Percentiles rank a stretch among this genome's conserved stretches.
Conservation (phyloP, 2,113 vertebrate genomes). For the Nesospiza acunhae region DNA sequence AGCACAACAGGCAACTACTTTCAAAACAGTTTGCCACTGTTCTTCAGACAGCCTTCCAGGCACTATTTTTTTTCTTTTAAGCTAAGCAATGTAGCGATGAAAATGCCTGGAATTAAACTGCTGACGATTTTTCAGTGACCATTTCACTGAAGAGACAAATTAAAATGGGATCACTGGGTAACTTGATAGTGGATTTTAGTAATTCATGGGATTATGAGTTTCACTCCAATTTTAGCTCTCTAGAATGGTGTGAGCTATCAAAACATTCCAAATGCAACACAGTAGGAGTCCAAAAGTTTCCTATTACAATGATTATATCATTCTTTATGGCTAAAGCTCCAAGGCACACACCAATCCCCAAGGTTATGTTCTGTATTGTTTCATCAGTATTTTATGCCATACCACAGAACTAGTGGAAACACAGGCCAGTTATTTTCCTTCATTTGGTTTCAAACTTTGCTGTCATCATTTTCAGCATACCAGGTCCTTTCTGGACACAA, state of each 20-base stretch:
- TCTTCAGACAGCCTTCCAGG: neutral
- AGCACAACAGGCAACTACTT: neutral
- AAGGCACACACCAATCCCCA: neutral
- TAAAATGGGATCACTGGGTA: neutral
- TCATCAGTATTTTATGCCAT: neutral
- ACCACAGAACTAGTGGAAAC: neutral
- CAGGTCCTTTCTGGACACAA: neutral
- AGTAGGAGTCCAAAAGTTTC: neutral
- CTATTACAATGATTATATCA: neutral
- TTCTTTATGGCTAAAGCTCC: neutral
- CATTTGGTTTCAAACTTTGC: neutral
- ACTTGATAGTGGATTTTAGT: neutral
- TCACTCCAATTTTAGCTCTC: neutral
- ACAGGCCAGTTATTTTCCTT: rapidly evolving
- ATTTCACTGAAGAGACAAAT: neutral
- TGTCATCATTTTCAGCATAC: neutral
- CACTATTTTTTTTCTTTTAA: neutral
- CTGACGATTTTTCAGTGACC: neutral
- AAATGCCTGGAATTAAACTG: neutral
- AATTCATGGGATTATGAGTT: neutral
- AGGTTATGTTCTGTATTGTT: neutral
- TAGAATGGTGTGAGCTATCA: neutral
- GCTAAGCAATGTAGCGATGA: neutral
- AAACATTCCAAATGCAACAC: neutral
- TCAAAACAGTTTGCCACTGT: neutral